Percentiles rank a stretch among this genome's conserved stretches.
These are phyloP conservation scores for Axis porcinus DNA, from an alignment of 2,113 vertebrate genomes.

Conservation along the genomic window DNA sequence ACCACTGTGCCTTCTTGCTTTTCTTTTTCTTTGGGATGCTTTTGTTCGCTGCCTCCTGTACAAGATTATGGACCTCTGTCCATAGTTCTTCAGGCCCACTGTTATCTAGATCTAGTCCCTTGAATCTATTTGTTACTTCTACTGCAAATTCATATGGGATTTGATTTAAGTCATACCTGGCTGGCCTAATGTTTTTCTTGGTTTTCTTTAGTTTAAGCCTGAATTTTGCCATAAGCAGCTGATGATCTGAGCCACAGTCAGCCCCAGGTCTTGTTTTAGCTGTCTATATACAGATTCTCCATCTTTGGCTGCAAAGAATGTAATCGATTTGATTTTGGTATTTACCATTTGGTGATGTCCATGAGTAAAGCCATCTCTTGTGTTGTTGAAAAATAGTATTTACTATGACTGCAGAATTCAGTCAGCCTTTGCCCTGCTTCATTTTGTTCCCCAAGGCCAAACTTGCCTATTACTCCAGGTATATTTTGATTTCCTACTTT, in stretches of 20 bases:
- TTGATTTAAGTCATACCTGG: not conserved
- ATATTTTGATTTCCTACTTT: not conserved
- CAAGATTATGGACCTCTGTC: not conserved
- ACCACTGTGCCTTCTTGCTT: not conserved
- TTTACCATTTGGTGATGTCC: not conserved
- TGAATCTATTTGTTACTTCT: not conserved
- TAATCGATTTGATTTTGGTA: not conserved
- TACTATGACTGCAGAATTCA: not conserved
- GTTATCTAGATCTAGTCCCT: not conserved
- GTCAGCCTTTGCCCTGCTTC: not conserved
- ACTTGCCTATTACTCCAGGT: not conserved
- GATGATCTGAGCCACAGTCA: not conserved
- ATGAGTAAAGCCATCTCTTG: not conserved
- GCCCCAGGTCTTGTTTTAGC: not conserved
- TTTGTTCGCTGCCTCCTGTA: accelerated
- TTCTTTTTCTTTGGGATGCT: not conserved
- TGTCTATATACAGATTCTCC: not conserved
- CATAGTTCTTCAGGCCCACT: not conserved
- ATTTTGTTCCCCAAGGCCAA: not conserved
- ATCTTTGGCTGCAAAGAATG: not conserved
- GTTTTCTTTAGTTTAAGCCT: not conserved
- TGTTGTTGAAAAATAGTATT: not conserved
- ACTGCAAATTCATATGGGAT: not conserved
- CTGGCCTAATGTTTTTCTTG: not conserved
- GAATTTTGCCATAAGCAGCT: not conserved